Evolutionary conservation across 2,113 vertebrate species (phyloP).

Genomic region (Petroica traversi): DNA sequence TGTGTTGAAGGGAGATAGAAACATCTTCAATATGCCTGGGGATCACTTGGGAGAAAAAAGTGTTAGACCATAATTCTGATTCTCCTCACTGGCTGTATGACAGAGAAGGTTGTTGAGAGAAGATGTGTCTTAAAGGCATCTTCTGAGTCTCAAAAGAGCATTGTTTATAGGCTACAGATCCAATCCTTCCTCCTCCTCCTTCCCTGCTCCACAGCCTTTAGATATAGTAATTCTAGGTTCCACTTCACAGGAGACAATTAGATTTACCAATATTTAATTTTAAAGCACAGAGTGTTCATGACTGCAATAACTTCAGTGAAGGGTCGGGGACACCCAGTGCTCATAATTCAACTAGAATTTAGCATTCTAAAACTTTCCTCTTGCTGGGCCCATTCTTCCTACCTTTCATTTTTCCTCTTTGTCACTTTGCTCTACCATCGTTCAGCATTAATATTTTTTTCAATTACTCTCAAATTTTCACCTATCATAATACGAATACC

Average conservation of each 20-base stretch:
- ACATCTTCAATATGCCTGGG: background rate
- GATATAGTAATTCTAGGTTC: conserved; percentile 39
- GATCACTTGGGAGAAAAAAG: background rate
- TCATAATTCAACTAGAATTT: conserved; percentile 56
- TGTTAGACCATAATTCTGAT: conserved; percentile 11
- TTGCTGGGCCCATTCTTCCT: background rate
- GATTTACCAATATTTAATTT: conserved; percentile 72
- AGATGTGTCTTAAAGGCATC: conserved; percentile 34
- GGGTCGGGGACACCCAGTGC: background rate
- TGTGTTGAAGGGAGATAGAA: background rate
- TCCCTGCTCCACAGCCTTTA: background rate
- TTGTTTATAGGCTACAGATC: conserved; percentile 13
- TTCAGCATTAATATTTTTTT: conserved; percentile 2
- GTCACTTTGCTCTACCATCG: background rate
- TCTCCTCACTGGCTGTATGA: conserved; percentile 1
- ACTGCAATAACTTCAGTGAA: conserved; percentile 44
- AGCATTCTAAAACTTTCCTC: conserved; percentile 23
- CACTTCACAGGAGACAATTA: conserved; percentile 64
- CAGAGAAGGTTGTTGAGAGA: conserved; percentile 31
- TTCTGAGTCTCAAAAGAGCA: conserved; percentile 44
- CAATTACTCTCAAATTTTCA: background rate
- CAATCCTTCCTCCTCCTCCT: background rate
- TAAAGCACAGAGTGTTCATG: conserved; percentile 42
- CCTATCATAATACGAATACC: background rate
- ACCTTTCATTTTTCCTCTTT: background rate